Evolutionary conservation across 2,113 vertebrate species (phyloP), one percentile per base, ranked within the genome.

Genomic region (Isurus oxyrinchus): DNA sequence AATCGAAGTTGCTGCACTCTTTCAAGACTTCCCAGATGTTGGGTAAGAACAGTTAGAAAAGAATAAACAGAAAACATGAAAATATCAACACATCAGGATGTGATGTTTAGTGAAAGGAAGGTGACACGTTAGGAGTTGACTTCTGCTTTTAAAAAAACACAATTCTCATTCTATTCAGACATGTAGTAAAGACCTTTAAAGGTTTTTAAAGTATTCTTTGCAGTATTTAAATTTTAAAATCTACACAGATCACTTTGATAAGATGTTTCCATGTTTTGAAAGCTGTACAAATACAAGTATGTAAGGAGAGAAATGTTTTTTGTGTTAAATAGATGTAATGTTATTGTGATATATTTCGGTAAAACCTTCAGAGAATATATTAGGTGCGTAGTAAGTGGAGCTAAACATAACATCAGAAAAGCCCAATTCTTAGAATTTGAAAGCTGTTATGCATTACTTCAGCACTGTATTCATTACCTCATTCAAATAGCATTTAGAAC

Each of bases 1-100:
- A 97, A 97, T 99, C 2, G 98, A 99, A 97, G 97, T 99, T 79
- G 98, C 98, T 67, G 98, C 97, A 0, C 97, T 99, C 0, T 97
- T 97, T 72, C 97, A 66, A 0, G 97, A 1, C 0, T 98, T 98
- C 97, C 98, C 98, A 0, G 99, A 99, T 97, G 98, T 99, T 97
- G 98, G 98, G 99, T 99, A 97, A 98, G 96, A 96, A 8, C 3
- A 1, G 10, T 61, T 53, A 81, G 44, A 93, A 13, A 27, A 96
- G 21, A 86, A 59, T 13, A 27, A 27, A 2, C 63, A 40, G n/a
- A 94, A 67, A 66, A 44, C 63, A 59, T 16, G 35, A 61, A 91
- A 91, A 63, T 63, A 40, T 63, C 90, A 63, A n/a, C 40, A 21
- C 35, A 63, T 40, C 35, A 44, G 59, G 66, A 63, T 3, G 25